A percentile compares a stretch with the other conserved stretches of the same genome.
Conservation (phyloP, 2,888 invertebrate species). For the Drosophila incognita region DNA sequence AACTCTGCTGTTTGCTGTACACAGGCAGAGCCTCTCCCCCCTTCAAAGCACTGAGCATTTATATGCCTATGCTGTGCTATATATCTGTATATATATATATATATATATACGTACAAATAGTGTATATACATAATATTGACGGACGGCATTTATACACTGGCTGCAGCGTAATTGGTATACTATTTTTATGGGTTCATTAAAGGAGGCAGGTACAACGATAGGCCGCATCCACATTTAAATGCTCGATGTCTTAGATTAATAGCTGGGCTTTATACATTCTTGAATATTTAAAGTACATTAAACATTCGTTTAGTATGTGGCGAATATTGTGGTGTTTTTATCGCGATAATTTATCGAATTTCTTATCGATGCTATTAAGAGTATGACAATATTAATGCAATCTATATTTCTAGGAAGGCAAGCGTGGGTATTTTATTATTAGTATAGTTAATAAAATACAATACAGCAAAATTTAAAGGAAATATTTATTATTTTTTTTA, state of each 20-base stretch:
- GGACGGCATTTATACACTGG: background rate
- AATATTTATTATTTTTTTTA: rapidly evolving
- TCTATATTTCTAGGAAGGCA: background rate
- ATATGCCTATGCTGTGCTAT: slow-evolving; percentile 4
- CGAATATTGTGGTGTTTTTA: background rate
- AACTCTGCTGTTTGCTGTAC: background rate
- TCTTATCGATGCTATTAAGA: background rate
- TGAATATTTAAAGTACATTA: background rate
- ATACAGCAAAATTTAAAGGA: no score
- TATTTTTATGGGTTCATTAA: background rate
- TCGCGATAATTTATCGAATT: background rate
- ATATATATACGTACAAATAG: background rate
- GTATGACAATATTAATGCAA: no score
- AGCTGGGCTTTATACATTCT: background rate
- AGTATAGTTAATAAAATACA: no score
- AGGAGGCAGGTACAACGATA: background rate
- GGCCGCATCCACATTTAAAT: background rate
- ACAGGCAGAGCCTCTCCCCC: background rate
- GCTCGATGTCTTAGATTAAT: background rate
- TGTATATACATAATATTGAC: slow-evolving; percentile 1
- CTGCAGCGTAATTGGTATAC: background rate
- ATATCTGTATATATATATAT: background rate
- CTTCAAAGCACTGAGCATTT: background rate
- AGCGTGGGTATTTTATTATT: background rate
- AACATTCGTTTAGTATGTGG: background rate